These are phyloP conservation scores for Aselliscus stoliczkanus DNA, from an alignment of 2,797 vertebrate genomes.

Conservation along the genomic window DNA sequence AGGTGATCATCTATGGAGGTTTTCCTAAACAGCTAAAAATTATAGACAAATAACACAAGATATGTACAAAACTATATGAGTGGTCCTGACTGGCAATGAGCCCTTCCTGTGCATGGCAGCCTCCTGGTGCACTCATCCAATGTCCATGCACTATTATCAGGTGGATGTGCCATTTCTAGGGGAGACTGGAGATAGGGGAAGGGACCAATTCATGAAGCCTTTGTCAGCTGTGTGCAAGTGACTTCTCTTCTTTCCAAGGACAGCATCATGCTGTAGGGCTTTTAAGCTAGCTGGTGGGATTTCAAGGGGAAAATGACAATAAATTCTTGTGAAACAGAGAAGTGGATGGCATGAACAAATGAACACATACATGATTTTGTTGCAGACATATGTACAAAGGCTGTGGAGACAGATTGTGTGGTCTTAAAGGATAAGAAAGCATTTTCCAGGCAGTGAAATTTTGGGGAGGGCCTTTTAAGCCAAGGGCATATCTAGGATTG, in stretches of 20 bases:
- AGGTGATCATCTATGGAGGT: neutral
- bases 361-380: neutral
- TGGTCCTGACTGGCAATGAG: neutral
- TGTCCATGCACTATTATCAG: rapidly evolving
- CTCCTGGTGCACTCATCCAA: neutral
- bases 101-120: neutral
- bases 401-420: neutral
- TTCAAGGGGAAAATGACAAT: rapidly evolving
- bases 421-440: neutral
- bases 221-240: rapidly evolving
- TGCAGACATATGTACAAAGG: neutral
- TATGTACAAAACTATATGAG: neutral
- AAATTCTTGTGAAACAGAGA: neutral
- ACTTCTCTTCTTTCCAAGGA: neutral
- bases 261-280: neutral
- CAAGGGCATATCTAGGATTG: neutral
- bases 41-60: neutral
- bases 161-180: neutral
- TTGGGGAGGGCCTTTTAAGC: neutral
- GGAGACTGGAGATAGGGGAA: neutral
- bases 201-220: neutral
- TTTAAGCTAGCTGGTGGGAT: neutral
- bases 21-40: neutral
- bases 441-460: neutral
- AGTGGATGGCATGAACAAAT: neutral